These are phyloP conservation scores for Fistularia tabacaria DNA, from an alignment of 2,797 vertebrate genomes.

Conservation along the genomic window DNA sequence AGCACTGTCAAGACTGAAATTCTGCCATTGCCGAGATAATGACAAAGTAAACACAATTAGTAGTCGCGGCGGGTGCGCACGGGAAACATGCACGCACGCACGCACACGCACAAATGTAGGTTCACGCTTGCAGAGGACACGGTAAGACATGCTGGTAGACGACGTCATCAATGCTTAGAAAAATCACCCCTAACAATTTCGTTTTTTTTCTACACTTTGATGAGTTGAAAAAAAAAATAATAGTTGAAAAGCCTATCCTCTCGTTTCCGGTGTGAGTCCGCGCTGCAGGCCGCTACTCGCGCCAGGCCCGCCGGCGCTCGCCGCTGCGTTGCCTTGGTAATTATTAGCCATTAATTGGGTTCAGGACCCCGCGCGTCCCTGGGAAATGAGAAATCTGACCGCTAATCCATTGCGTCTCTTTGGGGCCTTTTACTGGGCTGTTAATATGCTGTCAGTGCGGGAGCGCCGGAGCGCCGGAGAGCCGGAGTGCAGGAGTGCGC, in stretches of 20 bases:
- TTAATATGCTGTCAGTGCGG: conserved; percentile 62
- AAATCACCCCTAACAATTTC: background rate
- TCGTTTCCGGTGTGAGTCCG: too few relatives aligned
- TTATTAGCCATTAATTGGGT: conserved; percentile 94
- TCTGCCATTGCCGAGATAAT: conserved; percentile 59
- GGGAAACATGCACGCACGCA: background rate
- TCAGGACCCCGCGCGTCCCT: conserved; percentile 81
- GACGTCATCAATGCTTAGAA: background rate
- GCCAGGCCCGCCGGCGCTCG: conserved; percentile 30
- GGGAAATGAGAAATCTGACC: conserved; percentile 82
- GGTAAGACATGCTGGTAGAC: too few relatives aligned
- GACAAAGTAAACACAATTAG: conserved; percentile 64
- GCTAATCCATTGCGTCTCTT: conserved; percentile 73
- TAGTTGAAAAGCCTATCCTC: too few relatives aligned
- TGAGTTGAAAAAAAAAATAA: conserved; percentile 1
- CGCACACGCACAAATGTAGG: conserved; percentile 1
- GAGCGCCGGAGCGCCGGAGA: conserved; percentile 32
- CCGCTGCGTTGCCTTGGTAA: conserved; percentile 73
- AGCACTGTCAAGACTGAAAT: conserved; percentile 33
- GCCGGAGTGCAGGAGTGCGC: conserved; percentile 7
- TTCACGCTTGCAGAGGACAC: too few relatives aligned
- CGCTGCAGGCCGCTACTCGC: too few relatives aligned
- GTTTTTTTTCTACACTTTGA: conserved; percentile 6
- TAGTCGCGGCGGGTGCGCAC: conserved; percentile 2
- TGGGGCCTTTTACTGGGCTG: conserved; percentile 43